Evolutionary conservation across 2,797 vertebrate genomes (phyloP).

Genomic region (Melopsittacus undulatus): DNA sequence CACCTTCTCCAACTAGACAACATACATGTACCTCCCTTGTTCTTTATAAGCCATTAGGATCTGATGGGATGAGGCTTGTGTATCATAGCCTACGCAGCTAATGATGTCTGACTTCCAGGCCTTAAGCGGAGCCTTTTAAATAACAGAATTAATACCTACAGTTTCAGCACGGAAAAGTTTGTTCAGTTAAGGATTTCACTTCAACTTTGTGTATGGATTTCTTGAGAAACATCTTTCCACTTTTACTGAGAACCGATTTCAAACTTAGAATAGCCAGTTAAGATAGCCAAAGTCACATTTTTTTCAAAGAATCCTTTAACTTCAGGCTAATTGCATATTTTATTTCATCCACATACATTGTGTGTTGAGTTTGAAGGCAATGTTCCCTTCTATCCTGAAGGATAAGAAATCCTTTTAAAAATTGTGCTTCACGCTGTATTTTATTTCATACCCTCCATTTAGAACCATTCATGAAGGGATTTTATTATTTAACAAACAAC

Average conservation of each 20-base stretch:
- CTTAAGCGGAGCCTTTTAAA: neutral
- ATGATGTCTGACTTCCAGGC: neutral
- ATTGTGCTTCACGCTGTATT: neutral
- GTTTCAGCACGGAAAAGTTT: neutral
- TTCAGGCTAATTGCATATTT: neutral
- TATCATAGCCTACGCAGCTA: neutral
- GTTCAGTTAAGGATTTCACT: neutral
- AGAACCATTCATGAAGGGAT: neutral
- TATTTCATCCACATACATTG: neutral
- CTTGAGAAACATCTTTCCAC: neutral
- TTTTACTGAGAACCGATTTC: neutral
- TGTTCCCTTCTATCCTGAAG: neutral
- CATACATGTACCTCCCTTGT: neutral
- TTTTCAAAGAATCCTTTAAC: neutral
- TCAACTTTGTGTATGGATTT: neutral
- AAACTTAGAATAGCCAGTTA: neutral
- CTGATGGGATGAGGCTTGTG: neutral
- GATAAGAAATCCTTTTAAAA: neutral
- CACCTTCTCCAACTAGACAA: neutral
- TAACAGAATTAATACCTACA: neutral
- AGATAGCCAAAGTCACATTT: neutral
- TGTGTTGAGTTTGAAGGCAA: neutral
- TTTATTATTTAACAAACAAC: neutral
- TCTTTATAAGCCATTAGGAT: neutral
- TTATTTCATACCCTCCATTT: neutral